phyloP scores from a whole-genome alignment of 64 coral and sea anemone genomes.

The Actinia tenebrosa region DNA sequence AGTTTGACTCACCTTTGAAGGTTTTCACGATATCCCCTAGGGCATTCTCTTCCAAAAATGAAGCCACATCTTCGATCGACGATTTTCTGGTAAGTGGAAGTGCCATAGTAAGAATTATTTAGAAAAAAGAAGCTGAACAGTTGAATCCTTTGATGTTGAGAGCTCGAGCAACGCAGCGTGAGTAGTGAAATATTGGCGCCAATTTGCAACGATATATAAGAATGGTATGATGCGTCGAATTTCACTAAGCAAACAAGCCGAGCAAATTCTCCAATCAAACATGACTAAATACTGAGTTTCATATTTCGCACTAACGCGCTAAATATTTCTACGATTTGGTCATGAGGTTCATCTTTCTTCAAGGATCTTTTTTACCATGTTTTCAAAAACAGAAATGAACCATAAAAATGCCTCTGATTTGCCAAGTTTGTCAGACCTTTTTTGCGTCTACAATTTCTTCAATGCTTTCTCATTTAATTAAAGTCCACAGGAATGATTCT shows the following conservation, averaged over 20 bases:
- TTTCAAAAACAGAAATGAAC: neutral
- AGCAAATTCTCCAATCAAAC: slow-evolving; percentile 15
- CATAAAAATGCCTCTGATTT: slow-evolving; percentile 9
- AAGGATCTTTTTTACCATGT: neutral
- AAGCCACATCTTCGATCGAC: neutral
- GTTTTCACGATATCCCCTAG: neutral
- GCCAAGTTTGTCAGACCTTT: slow-evolving; percentile 12
- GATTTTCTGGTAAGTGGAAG: neutral
- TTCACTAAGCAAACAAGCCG: slow-evolving; percentile 11
- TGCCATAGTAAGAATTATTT: neutral
- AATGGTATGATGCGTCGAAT: slow-evolving; percentile 1
- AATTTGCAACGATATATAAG: neutral
- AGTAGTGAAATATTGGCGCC: neutral
- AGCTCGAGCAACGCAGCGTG: slow-evolving; percentile 8
- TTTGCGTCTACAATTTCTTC: neutral
- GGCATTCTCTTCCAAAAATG: slow-evolving; percentile 8
- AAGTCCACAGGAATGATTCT: slow-evolving; percentile 27
- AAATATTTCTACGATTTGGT: slow-evolving; percentile 7
- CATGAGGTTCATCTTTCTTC: neutral
- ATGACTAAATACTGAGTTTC: neutral
- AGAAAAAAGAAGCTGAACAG: neutral
- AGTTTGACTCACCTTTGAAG: slow-evolving; percentile 11
- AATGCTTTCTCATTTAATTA: slow-evolving; percentile 15
- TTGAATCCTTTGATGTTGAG: neutral
- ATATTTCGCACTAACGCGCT: slow-evolving; percentile 14